phyloP scores from a whole-genome alignment of 2,113 vertebrate species.

The Crocuta crocuta region DNA sequence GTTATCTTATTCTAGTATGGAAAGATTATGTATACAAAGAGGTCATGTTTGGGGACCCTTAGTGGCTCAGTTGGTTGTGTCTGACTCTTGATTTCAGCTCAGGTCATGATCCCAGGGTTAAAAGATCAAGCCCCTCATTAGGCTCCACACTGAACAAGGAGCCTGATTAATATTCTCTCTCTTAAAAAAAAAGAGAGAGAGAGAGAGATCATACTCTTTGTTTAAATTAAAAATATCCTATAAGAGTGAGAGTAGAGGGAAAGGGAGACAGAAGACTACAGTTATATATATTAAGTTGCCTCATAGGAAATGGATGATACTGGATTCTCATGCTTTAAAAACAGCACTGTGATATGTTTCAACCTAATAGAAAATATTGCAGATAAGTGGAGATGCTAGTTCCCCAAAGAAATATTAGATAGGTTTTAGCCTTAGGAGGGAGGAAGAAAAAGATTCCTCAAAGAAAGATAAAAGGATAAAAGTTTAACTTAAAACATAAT shows the following conservation, averaged over 20 bases:
- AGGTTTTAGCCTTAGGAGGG: neutral
- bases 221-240: neutral
- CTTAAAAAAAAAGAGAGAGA: no score
- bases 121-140: no score
- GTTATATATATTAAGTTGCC: neutral
- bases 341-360: neutral
- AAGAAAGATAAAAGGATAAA: neutral
- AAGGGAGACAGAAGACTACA: neutral
- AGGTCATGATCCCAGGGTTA: no score
- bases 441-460: neutral
- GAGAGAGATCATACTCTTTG: neutral
- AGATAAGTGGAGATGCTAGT: neutral
- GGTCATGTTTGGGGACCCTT: no score
- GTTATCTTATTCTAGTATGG: neutral
- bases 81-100: no score
- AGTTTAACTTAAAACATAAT: neutral
- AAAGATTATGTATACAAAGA: neutral
- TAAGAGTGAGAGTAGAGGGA: neutral
- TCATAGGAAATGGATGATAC: neutral
- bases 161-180: no score
- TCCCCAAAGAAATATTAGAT: neutral
- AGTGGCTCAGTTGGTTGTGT: no score
- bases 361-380: neutral
- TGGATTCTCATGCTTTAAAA: neutral
- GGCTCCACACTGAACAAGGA: no score